phyloP scores from a whole-genome alignment of 2,797 vertebrate species.

The Periparus ater region DNA sequence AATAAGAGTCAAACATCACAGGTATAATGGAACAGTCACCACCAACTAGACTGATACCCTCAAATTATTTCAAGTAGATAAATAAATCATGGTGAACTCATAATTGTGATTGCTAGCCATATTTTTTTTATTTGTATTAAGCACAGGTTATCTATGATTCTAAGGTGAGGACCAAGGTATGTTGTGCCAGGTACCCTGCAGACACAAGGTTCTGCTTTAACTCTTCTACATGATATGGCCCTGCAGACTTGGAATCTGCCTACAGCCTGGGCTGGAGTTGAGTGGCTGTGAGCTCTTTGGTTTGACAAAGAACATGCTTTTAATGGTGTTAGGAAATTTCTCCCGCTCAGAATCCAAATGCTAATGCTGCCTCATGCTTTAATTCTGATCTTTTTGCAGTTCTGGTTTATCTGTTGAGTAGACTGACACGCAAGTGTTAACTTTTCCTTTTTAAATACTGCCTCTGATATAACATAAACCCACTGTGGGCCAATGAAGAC shows the following conservation, averaged over 20 bases:
- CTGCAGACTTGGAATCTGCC: not conserved
- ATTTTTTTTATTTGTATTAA: not conserved
- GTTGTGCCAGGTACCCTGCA: not conserved
- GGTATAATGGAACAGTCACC: not conserved
- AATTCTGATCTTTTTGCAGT: not conserved
- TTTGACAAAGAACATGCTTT: not conserved
- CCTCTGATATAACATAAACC: not conserved
- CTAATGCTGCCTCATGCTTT: not conserved
- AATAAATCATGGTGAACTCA: not conserved
- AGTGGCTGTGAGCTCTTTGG: not conserved
- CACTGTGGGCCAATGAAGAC: not conserved
- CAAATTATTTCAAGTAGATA: not conserved
- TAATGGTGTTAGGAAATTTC: not conserved
- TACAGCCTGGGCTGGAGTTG: not conserved
- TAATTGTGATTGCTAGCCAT: not conserved
- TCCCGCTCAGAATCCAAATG: not conserved
- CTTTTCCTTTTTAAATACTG: not conserved
- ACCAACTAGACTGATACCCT: not conserved
- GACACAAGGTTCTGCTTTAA: not conserved
- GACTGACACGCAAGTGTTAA: not conserved
- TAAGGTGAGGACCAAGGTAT: not conserved
- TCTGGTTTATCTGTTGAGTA: not conserved
- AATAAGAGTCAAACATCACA: not conserved
- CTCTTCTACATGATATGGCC: not conserved
- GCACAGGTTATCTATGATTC: not conserved